Base-by-base conservation (phyloP, 1,140 invertebrate species). In the Mizuhopecten yessoensis region DNA sequence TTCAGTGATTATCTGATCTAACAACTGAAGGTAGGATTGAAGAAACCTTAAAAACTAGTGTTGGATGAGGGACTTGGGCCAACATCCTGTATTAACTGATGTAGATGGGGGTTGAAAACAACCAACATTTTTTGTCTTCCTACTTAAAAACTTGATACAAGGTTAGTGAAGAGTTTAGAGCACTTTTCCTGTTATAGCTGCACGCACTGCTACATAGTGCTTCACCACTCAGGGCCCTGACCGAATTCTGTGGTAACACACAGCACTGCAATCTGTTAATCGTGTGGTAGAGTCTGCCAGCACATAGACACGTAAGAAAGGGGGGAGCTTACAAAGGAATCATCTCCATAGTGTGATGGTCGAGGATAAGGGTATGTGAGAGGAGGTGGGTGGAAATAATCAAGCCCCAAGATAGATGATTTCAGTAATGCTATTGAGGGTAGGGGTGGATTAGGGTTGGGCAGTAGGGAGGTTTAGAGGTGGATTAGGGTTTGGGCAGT, bases 91-190 rank as follows among this genome's bases (percentile, higher is more conserved):
- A 29, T 23, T 29, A 29, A 75, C 23, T 75, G 23, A 23, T 29
- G 57, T n/a, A 75, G 57, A 49, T 49, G 20, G 11, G 1, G 13
- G 20, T 5, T 75, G 11, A 75, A 75, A 75, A 75, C 57, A 29
- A n/a, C 13, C 36, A 5, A 17, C n/a, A 13, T 9, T 75, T 75
- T 75, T 75, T 29, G 5, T 29, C 57, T 75, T 75, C 57, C 57
- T 75, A 75, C 57, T 75, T 75, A 75, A 75, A 75, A 75, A 75
- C 57, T 29, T 75, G 57, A 75, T 75, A 75, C 57, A 75, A 75
- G 57, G 57, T 75, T 75, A 75, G 23, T 29, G 1, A 75, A 75
- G n/a, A 5, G 57, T 75, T 17, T 75, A n/a, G 9, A 29, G 57
- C 29, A 75, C 57, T 75, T 39, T 39, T 75, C 57, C 17, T 13